These are phyloP conservation scores for Lepidocolaptes lacrymiger DNA, from an alignment of 2,797 vertebrate species.

Conservation along the genomic window DNA sequence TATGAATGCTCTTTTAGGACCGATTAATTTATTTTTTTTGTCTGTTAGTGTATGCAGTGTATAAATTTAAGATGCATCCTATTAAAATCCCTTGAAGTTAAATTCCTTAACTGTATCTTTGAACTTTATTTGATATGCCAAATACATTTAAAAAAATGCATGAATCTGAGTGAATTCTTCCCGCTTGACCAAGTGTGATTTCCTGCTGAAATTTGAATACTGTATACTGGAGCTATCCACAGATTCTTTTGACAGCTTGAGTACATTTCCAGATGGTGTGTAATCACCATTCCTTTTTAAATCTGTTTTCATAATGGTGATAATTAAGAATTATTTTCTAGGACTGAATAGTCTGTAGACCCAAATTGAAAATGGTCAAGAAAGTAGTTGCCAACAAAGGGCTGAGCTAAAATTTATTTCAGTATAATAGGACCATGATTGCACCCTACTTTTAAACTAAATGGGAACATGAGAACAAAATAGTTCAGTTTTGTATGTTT, in stretches of 20 bases:
- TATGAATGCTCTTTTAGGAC: constrained; percentile 19
- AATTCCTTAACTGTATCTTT: constrained; percentile 29
- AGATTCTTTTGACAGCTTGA: constrained; percentile 66
- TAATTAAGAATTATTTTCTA: constrained; percentile 70
- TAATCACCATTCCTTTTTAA: constrained; percentile 70
- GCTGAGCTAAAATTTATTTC: constrained; percentile 22
- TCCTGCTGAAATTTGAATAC: constrained; percentile 54
- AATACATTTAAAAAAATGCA: constrained; percentile 10
- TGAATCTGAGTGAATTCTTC: constrained; percentile 38
- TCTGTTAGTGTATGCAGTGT: constrained; percentile 24
- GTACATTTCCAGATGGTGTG: constrained; percentile 57
- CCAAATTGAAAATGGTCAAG: constrained; percentile 49
- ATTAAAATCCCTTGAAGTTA: constrained; percentile 43
- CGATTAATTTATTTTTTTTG: constrained; percentile 33
- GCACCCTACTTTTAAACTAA: not conserved
- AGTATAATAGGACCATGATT: not conserved
- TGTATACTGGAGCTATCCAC: not conserved
- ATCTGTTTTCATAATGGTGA: constrained; percentile 66
- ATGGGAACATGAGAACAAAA: not conserved
- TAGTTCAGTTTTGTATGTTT: not conserved
- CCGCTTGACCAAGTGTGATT: constrained; percentile 41
- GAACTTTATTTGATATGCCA: constrained; percentile 32
- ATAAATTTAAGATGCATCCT: constrained; percentile 39
- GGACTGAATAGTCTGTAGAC: constrained; percentile 6
- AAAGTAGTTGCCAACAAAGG: constrained; percentile 19